Evolutionary conservation across 2,888 invertebrate species (phyloP).

Genomic region (Cheiracanthium punctorium): DNA sequence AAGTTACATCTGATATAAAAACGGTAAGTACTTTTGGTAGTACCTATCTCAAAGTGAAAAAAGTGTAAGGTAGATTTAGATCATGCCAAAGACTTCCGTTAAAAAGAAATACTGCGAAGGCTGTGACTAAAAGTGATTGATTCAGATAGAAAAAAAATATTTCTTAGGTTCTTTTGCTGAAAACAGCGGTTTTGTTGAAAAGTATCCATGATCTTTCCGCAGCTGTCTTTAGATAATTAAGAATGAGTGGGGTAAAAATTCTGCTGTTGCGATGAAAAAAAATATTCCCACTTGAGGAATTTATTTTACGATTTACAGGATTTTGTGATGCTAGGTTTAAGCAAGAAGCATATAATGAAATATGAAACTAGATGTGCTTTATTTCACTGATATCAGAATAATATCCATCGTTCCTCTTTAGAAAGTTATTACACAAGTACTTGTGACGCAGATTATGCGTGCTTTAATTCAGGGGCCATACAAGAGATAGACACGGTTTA

Average conservation of each 20-base stretch:
- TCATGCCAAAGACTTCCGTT: background rate
- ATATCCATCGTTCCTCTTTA: no score
- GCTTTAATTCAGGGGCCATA: no score
- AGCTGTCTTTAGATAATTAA: background rate
- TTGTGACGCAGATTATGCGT: no score
- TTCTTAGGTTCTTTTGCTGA: background rate
- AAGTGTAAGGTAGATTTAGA: background rate
- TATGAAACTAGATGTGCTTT: no score
- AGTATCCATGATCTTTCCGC: background rate
- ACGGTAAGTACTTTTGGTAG: slow-evolving; percentile 55
- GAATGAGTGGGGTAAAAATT: background rate
- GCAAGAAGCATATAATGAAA: no score
- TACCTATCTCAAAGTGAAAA: background rate
- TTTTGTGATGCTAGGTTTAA: no score
- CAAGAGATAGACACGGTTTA: no score
- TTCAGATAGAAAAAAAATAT: background rate
- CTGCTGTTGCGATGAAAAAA: background rate
- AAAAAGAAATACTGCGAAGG: no score
- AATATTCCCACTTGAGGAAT: background rate
- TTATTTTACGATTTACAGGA: no score
- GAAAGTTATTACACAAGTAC: no score
- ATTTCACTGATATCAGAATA: no score
- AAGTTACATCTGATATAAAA: background rate
- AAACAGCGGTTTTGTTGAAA: background rate
- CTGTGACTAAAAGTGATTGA: no score